Percentiles rank a stretch among this genome's conserved stretches.
phyloP scores from a whole-genome alignment of 1,140 invertebrate genomes.

The Calliopsis andreniformis region DNA sequence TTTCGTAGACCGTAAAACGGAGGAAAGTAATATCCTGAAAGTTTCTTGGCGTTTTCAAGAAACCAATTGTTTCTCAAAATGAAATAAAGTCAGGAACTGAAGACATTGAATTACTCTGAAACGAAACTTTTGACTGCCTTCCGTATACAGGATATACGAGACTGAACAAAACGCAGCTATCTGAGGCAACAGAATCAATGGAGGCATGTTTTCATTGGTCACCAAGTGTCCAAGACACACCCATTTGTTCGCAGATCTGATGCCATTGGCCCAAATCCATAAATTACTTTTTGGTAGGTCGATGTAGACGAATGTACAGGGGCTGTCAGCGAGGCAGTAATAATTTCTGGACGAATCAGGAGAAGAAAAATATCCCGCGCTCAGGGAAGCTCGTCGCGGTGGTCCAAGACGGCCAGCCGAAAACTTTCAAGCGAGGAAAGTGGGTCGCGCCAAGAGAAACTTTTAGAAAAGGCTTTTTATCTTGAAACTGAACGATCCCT shows the following conservation, averaged over 20 bases:
- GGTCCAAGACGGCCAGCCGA: slow-evolving; percentile 20
- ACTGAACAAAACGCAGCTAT: no score
- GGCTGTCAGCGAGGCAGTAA: slow-evolving; percentile 28
- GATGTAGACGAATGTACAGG: background rate
- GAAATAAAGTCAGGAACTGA: slow-evolving; percentile 35
- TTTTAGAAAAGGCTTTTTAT: slow-evolving; percentile 53
- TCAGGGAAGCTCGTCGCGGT: slow-evolving; percentile 34
- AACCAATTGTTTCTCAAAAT: slow-evolving; percentile 33
- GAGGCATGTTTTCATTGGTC: no score
- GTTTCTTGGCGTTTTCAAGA: no score
- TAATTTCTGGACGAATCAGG: slow-evolving; percentile 48
- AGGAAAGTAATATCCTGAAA: no score
- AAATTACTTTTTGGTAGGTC: slow-evolving; percentile 49
- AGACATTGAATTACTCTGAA: slow-evolving; percentile 23
- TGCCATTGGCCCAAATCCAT: slow-evolving; percentile 46
- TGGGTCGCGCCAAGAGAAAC: slow-evolving; percentile 45
- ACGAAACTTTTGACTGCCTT: background rate
- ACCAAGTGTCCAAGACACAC: no score
- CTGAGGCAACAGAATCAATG: no score
- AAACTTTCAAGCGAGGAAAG: slow-evolving; percentile 45
- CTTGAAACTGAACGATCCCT: slow-evolving; percentile 3
- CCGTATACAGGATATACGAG: slow-evolving; percentile 13
- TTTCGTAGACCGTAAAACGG: no score
- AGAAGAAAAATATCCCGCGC: slow-evolving; percentile 53
- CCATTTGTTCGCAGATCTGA: slow-evolving; percentile 28